A percentile compares a stretch with the other conserved stretches of the same genome.
These are phyloP conservation scores for Falco rusticolus DNA, from an alignment of 2,797 vertebrate species.

Conservation along the genomic window DNA sequence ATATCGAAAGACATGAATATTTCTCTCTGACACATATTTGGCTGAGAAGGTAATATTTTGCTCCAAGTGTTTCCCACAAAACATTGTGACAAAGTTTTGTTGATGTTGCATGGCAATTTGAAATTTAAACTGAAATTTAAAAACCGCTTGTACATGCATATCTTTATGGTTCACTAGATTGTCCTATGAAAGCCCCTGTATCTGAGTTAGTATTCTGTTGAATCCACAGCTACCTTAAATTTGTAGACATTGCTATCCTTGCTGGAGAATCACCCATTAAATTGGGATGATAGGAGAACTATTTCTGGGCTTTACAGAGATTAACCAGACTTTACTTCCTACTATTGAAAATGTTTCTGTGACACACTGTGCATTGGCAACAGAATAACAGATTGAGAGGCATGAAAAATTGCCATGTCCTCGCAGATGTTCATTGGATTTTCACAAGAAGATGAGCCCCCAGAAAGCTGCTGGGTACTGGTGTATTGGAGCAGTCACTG, in stretches of 20 bases:
- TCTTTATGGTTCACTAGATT: slow-evolving; percentile 63
- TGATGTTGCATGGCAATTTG: slow-evolving; percentile 31
- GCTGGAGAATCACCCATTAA: slow-evolving; percentile 62
- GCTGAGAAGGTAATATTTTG: slow-evolving; percentile 65
- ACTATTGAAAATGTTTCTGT: slow-evolving; percentile 8
- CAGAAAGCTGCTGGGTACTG: slow-evolving; percentile 23
- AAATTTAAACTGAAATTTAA: slow-evolving; percentile 66
- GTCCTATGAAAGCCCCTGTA: slow-evolving; percentile 46
- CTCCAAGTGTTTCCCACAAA: slow-evolving; percentile 65
- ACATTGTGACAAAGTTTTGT: slow-evolving; percentile 63
- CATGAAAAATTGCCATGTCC: slow-evolving; percentile 29
- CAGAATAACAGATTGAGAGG: slow-evolving; percentile 38
- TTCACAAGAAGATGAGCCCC: slow-evolving; percentile 53
- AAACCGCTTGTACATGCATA: slow-evolving; percentile 56
- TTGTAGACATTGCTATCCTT: slow-evolving; percentile 51
- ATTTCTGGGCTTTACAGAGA: slow-evolving; percentile 65
- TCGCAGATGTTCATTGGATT: slow-evolving; percentile 26
- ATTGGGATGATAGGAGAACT: slow-evolving; percentile 43
- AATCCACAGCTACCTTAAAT: slow-evolving; percentile 68
- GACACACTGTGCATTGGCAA: slow-evolving; percentile 26
- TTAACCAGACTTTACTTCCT: slow-evolving; percentile 62
- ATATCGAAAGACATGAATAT: slow-evolving; percentile 18
- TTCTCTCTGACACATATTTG: slow-evolving; percentile 39
- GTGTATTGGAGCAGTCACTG: slow-evolving; percentile 23
- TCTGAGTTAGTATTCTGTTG: slow-evolving; percentile 64